A percentile compares a stretch with the other conserved stretches of the same genome.
phyloP scores from a whole-genome alignment of 2,888 invertebrate genomes.

The Trichopoda pennipes region DNA sequence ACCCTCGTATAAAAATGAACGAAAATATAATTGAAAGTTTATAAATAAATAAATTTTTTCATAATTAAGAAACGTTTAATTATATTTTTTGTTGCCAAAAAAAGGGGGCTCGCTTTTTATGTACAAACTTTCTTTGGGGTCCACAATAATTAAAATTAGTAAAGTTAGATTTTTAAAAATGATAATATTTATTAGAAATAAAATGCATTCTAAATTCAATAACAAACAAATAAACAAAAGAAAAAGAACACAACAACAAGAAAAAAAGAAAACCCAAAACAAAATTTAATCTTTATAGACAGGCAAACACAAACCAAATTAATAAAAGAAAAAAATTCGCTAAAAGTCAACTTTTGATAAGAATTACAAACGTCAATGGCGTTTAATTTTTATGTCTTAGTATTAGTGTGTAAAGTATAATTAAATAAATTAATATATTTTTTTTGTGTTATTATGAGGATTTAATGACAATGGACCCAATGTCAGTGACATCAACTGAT shows the following conservation, averaged over 20 bases:
- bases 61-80: no score
- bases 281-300: conserved; percentile 38
- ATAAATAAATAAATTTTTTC: no score
- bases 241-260: no score
- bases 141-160: background rate
- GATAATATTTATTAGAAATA: background rate
- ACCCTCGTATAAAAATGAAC: no score
- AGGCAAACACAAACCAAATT: conserved; percentile 42
- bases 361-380: conserved; percentile 48
- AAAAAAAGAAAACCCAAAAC: background rate
- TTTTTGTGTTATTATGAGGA: conserved; percentile 47
- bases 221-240: background rate
- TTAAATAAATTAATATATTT: conserved; percentile 1
- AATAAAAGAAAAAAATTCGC: conserved; percentile 40
- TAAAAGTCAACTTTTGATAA: conserved; percentile 54
- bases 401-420: conserved; percentile 28
- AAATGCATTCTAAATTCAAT: background rate
- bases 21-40: no score
- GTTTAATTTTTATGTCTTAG: conserved; percentile 26
- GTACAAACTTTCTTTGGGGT: background rate
- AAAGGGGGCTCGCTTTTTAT: conserved; percentile 37
- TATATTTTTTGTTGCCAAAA: background rate
- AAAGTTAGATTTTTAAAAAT: background rate
- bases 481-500: conserved; percentile 58
- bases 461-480: conserved; percentile 65